Percentiles rank a stretch among this genome's conserved stretches.
phyloP scores from a whole-genome alignment of 2,113 vertebrate genomes.

The Bubo blakistoni region DNA sequence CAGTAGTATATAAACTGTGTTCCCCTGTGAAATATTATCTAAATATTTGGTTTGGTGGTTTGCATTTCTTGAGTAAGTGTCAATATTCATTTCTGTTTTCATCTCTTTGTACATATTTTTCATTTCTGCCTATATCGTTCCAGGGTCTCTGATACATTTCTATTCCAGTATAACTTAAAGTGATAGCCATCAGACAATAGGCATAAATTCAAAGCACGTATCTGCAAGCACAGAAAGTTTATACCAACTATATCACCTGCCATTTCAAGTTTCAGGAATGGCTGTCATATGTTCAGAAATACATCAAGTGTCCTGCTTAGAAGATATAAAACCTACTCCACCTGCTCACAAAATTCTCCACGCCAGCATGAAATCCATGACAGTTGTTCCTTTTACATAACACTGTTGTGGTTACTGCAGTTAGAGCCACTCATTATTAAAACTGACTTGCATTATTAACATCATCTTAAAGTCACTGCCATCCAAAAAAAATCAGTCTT shows the following conservation, averaged over 20 bases:
- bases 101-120: neutral
- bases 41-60: neutral
- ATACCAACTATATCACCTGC: neutral
- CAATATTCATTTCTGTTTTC: neutral
- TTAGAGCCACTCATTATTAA: neutral
- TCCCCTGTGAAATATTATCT: neutral
- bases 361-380: neutral
- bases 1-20: neutral
- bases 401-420: neutral
- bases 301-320: neutral
- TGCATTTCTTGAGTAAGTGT: neutral
- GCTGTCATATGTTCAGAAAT: neutral
- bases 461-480: neutral
- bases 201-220: neutral
- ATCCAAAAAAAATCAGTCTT: neutral
- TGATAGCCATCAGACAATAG: neutral
- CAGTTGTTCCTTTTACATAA: neutral
- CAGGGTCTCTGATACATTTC: neutral
- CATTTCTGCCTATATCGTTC: neutral
- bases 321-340: conserved; percentile 13
- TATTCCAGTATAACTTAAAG: neutral
- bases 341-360: neutral
- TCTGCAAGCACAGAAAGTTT: neutral
- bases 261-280: neutral
- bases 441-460: conserved; percentile 8